A percentile compares a stretch with the other conserved stretches of the same genome.
phyloP scores from a whole-genome alignment of 1,140 invertebrate genomes.

The Thalassaphorura encarpata region DNA sequence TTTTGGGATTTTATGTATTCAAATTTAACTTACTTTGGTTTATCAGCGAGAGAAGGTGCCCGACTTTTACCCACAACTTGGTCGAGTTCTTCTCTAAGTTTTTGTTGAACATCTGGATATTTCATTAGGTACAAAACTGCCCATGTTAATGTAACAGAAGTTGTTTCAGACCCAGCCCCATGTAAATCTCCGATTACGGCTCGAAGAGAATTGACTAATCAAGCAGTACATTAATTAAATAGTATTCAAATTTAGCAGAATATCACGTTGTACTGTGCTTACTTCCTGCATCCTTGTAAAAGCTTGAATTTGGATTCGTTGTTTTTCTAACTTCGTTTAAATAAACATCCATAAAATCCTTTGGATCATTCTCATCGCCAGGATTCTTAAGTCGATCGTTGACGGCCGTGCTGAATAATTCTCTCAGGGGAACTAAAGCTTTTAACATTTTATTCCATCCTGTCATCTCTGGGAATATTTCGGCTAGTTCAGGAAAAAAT shows the following conservation, averaged over 20 bases:
- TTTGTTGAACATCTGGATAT: constrained; percentile 66
- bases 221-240: background rate
- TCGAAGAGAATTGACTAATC: background rate
- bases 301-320: constrained; percentile 12
- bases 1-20: background rate
- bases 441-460: background rate
- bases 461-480: constrained; percentile 1
- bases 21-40: constrained; percentile 49
- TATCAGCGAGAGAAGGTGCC: constrained; percentile 55
- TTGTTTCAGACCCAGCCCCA: background rate
- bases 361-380: background rate
- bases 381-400: constrained; percentile 4
- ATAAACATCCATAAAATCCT: constrained; percentile 19
- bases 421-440: background rate
- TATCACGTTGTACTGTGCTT: background rate
- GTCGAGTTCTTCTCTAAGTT: constrained; percentile 78
- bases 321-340: constrained; percentile 14
- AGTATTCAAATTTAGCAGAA: background rate
- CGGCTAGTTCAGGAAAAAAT: constrained; percentile 6
- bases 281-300: constrained; percentile 14
- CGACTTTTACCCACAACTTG: constrained; percentile 62
- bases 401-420: background rate
- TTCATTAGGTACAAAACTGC: constrained; percentile 74
- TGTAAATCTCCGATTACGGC: background rate
- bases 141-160: constrained; percentile 44